Conservation (phyloP, 2,797 vertebrate genomes). For the Rhinichthys osculus region DNA sequence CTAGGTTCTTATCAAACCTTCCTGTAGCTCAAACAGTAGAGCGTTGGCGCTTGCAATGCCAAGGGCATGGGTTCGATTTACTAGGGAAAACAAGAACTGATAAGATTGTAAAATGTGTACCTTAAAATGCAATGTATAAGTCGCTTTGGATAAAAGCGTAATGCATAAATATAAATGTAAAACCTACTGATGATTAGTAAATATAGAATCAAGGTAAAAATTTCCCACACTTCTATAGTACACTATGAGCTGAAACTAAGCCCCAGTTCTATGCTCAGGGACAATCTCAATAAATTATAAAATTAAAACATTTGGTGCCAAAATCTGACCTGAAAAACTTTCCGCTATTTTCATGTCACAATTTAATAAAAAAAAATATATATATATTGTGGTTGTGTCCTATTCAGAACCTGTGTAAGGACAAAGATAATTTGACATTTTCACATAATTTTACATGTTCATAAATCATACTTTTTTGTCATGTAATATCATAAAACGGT, state of each 20-base stretch:
- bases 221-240: not conserved
- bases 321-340: conserved; percentile 2
- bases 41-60: no score
- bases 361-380: not conserved
- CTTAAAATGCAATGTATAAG: no score
- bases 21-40: no score
- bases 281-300: conserved; percentile 36
- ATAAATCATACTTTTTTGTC: not conserved
- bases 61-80: no score
- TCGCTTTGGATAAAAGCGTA: no score
- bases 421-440: not conserved
- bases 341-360: not conserved
- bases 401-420: not conserved
- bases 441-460: conserved; percentile 2
- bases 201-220: conserved; percentile 36
- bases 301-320: conserved; percentile 43
- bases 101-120: no score
- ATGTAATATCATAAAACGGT: not conserved
- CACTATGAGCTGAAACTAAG: conserved; percentile 39
- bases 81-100: no score
- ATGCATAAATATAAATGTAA: no score
- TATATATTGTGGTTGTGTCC: not conserved
- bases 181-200: conserved; percentile 30
- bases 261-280: conserved; percentile 34
- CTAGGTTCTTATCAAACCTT: conserved; percentile 13